These are phyloP conservation scores for Arvicanthis niloticus DNA, from an alignment of 2,113 vertebrate genomes.

Conservation along the genomic window DNA sequence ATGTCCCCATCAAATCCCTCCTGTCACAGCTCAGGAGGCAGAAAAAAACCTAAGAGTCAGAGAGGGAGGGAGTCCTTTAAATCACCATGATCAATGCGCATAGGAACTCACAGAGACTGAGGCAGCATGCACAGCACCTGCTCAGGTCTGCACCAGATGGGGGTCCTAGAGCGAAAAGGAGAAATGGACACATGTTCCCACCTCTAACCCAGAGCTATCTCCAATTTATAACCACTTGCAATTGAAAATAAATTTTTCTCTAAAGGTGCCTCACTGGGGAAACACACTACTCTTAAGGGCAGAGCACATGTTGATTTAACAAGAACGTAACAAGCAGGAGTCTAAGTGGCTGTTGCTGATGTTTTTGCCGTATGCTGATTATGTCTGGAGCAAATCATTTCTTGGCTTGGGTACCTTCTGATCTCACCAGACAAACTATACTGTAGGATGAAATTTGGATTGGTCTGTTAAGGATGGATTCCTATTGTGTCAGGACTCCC, in stretches of 20 bases:
- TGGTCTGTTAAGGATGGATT: constrained; percentile 48
- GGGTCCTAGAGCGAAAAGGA: not conserved
- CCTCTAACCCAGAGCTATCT: not conserved
- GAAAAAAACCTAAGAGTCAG: not conserved
- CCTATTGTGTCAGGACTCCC: constrained; percentile 46
- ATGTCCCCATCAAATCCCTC: not conserved
- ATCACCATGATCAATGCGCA: not conserved
- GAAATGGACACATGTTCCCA: not conserved
- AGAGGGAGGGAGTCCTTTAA: not conserved
- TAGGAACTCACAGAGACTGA: not conserved
- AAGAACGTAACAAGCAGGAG: not conserved
- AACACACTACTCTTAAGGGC: not conserved
- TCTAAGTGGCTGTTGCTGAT: not conserved
- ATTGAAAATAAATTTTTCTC: not conserved
- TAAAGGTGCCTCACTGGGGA: not conserved
- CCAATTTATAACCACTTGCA: not conserved
- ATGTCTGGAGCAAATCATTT: constrained; percentile 40
- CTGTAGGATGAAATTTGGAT: constrained; percentile 43
- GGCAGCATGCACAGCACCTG: not conserved
- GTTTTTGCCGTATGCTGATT: constrained; percentile 29
- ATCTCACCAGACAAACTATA: constrained; percentile 38
- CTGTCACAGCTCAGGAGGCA: not conserved
- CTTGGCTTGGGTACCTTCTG: constrained; percentile 53
- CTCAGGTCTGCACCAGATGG: not conserved
- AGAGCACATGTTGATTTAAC: too few relatives aligned